Base-by-base conservation (phyloP, 2,113 vertebrate species). In the Entomyzon cyanotis region DNA sequence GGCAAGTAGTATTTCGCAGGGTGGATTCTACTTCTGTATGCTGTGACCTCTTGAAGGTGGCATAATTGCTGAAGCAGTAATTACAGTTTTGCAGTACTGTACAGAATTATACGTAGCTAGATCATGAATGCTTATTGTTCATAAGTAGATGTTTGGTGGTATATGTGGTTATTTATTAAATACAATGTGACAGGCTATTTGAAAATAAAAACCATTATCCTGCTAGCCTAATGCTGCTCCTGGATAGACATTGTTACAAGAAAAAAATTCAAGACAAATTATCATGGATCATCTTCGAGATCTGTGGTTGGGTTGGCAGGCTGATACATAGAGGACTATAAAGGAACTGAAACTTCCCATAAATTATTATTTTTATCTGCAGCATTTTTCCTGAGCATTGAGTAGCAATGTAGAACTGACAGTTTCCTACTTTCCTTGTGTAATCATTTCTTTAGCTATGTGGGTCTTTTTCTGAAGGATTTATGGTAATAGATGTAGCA, bases 141-240 rank as follows among this genome's bases (percentile, higher is more conserved):
- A 1, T 84, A 75, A 87, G 28, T 67, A 91, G 52, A 23, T 78
- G 42, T n/a, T 89, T 87, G 69, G 56, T 85, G 41, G n/a, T 58
- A 37, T 68, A 23, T 63, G 42, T 89, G 37, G 12, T 75, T 93
- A 41, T 85, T 94, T 87, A 76, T 65, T 64, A 80, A 91, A 55
- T 64, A 83, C 20, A 53, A 2, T 31, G 17, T 49, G 73, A 94
- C 74, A 88, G 63, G 44, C 67, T 93, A n/a, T 95, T 93, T 97
- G 94, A 89, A 96, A 97, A 95, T 89, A 90, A 92, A 95, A 97
- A 59, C 23, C 10, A 33, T 83, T 68, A 20, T 87, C 44, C 49
- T 88, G 71, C 84, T 84, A 84, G 68, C 69, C 94, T 82, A 78
- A 58, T 73, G 55, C 56, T 84, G 24, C 76, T 65, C 24, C 88